These are phyloP conservation scores for Antheraea mylitta DNA, from an alignment of 1,140 invertebrate species.

Conservation along the genomic window DNA sequence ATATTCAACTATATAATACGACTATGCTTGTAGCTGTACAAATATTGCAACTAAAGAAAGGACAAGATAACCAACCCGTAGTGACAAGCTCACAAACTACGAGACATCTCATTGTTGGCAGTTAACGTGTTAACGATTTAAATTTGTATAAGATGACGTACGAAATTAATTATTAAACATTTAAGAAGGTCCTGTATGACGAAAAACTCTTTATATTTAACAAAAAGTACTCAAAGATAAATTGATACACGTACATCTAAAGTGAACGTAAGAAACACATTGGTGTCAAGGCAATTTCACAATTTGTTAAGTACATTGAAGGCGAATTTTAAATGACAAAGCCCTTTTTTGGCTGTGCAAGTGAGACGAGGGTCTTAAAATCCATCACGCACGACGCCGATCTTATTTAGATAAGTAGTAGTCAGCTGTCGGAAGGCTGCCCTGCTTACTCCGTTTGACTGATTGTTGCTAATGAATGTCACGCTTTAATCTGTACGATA, in stretches of 20 bases:
- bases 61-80: too few species aligned
- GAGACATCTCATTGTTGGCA: too few species aligned
- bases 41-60: too few species aligned
- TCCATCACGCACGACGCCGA: conserved; percentile 67
- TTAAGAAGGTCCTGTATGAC: background rate
- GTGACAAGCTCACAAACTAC: too few species aligned
- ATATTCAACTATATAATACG: too few species aligned
- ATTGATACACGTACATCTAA: background rate
- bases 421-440: conserved; percentile 52
- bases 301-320: conserved; percentile 15
- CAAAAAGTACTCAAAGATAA: background rate
- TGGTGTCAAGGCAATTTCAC: background rate
- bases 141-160: too few species aligned
- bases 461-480: conserved; percentile 70
- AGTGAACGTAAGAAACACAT: background rate
- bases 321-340: conserved; percentile 35
- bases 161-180: too few species aligned
- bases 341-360: conserved; percentile 20
- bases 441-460: conserved; percentile 64
- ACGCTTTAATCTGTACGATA: conserved; percentile 43
- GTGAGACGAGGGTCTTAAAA: conserved; percentile 53
- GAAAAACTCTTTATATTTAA: background rate
- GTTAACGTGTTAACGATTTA: too few species aligned
- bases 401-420: conserved; percentile 71
- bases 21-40: too few species aligned